These are phyloP conservation scores for Eilema depressum DNA, from an alignment of 2,888 invertebrate species.

Conservation along the genomic window DNA sequence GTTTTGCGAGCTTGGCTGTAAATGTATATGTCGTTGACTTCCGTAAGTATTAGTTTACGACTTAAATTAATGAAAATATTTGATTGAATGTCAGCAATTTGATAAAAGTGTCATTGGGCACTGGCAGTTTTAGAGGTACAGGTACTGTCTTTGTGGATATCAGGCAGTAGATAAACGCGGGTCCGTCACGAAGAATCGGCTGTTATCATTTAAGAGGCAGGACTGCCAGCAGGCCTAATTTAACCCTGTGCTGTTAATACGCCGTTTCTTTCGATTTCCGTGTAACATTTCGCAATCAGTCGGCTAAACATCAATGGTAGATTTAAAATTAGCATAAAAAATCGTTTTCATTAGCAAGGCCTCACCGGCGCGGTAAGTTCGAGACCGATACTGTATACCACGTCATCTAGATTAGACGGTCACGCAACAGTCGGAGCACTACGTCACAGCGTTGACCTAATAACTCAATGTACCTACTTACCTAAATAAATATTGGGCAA, in stretches of 20 bases:
- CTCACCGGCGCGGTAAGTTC: not conserved
- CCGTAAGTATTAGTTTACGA: not conserved
- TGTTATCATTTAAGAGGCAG: not conserved
- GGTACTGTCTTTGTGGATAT: no score
- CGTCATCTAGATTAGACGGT: not conserved
- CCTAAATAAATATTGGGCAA: conserved; percentile 3
- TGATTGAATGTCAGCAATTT: not conserved
- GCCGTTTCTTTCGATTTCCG: not conserved
- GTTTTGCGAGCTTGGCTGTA: not conserved
- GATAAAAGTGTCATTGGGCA: not conserved
- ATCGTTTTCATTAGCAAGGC: not conserved
- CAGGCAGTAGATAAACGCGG: no score
- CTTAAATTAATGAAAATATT: not conserved
- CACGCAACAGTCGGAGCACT: not conserved
- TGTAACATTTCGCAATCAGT: not conserved
- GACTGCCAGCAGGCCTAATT: not conserved
- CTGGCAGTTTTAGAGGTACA: no score
- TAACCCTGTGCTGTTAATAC: not conserved
- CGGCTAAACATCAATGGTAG: not conserved
- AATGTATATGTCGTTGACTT: not conserved
- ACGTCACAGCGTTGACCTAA: not conserved
- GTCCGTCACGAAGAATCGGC: not conserved
- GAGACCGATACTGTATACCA: not conserved
- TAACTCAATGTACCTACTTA: conserved; percentile 5
- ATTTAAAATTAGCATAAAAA: not conserved